Evolutionary conservation across 2,888 invertebrate species (phyloP).

Genomic region (Chrysolina americana): DNA sequence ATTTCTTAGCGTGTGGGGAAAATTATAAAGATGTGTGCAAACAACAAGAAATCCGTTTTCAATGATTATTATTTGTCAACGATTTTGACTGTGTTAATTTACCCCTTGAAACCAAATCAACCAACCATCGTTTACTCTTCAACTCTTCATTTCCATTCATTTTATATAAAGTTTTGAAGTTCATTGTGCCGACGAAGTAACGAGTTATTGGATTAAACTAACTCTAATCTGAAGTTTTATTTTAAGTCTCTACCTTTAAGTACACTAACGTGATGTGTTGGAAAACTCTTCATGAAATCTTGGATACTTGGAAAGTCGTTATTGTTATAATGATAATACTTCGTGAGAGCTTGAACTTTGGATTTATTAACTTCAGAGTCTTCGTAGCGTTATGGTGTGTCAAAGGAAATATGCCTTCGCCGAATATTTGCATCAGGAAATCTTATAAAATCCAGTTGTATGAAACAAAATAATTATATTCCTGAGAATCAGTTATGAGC

Average conservation of each 20-base stretch:
- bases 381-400: slow-evolving; percentile 12
- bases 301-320: slow-evolving; percentile 12
- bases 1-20: too few relatives aligned
- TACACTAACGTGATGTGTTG: slow-evolving; percentile 2
- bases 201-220: background rate
- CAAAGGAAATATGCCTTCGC: background rate
- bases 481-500: too few relatives aligned
- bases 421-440: background rate
- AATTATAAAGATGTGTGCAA: too few relatives aligned
- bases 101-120: too few relatives aligned
- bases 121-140: too few relatives aligned
- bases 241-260: background rate
- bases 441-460: background rate
- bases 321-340: slow-evolving; percentile 24
- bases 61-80: too few relatives aligned
- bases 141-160: too few relatives aligned
- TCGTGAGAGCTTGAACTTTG: background rate
- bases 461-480: too few relatives aligned
- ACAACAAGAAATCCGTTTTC: too few relatives aligned
- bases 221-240: slow-evolving; percentile 17
- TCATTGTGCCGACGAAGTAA: background rate
- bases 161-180: too few relatives aligned
- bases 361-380: slow-evolving; percentile 15
- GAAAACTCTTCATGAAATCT: slow-evolving; percentile 17
- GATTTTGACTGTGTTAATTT: too few relatives aligned